Conservation (phyloP, 2,888 invertebrate genomes). For the Eilema caniola region DNA sequence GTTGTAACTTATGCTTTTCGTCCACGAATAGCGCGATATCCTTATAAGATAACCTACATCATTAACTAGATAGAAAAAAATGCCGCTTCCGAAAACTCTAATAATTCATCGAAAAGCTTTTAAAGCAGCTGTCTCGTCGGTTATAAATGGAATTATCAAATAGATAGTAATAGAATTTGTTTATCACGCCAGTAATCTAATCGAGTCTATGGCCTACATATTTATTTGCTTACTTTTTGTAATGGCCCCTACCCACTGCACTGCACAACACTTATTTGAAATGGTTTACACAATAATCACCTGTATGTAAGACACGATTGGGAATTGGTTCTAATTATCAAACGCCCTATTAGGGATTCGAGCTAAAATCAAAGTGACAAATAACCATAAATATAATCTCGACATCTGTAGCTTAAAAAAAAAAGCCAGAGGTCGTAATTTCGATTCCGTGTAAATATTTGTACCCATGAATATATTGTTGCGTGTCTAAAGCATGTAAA, state of each 20-base stretch:
- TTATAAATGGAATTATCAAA: not conserved
- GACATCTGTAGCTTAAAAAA: too few species aligned
- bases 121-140: not conserved
- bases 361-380: not conserved
- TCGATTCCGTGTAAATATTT: not conserved
- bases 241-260: not conserved
- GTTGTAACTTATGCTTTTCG: too few species aligned
- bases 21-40: not conserved
- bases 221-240: not conserved
- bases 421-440: too few species aligned
- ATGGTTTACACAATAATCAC: too few species aligned
- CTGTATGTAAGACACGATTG: not conserved
- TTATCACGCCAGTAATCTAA: not conserved
- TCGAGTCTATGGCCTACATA: not conserved
- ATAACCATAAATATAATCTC: too few species aligned
- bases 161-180: not conserved
- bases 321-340: not conserved
- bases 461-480: not conserved
- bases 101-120: not conserved
- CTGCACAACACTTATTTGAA: not conserved
- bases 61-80: not conserved
- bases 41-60: conserved; percentile 4
- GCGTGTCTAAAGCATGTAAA: too few species aligned
- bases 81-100: not conserved
- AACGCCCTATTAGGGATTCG: not conserved